These are phyloP conservation scores for Pseudomyrmex dendroicus DNA, from an alignment of 1,140 invertebrate species.

Conservation along the genomic window DNA sequence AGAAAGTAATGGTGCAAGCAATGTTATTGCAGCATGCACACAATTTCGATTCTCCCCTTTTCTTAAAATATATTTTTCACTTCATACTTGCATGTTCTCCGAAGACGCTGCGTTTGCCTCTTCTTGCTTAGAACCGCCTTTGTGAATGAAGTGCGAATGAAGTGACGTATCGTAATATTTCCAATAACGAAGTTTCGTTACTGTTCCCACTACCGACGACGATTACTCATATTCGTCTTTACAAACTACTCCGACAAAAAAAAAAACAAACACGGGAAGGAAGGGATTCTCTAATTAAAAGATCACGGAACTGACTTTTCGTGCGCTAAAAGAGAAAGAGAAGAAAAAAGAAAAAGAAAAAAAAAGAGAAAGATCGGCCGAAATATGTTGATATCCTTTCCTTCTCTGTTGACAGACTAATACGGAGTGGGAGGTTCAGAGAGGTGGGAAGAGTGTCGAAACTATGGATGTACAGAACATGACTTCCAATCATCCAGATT, in stretches of 20 bases:
- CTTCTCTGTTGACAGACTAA: conserved; percentile 89
- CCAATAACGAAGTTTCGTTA: conserved; percentile 73
- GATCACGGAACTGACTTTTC: conserved; percentile 73
- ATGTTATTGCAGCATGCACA: conserved; percentile 57
- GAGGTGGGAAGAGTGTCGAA: conserved; percentile 81
- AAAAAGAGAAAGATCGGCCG: conserved; percentile 62
- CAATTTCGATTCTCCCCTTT: not conserved
- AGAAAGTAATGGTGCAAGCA: too few species aligned
- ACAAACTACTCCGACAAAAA: conserved; percentile 69
- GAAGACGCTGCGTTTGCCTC: conserved; percentile 24
- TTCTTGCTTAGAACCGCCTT: conserved; percentile 30
- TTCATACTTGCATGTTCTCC: not conserved
- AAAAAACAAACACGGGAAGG: conserved; percentile 77
- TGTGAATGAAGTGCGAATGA: conserved; percentile 41
- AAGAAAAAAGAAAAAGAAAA: conserved; percentile 38
- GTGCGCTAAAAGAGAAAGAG: conserved; percentile 65
- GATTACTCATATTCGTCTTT: conserved; percentile 49
- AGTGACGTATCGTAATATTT: conserved; percentile 26
- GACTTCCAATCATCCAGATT: conserved; percentile 73
- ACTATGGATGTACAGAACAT: conserved; percentile 79
- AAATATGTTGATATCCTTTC: conserved; percentile 86
- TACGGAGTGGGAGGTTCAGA: conserved; percentile 81
- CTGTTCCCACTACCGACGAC: conserved; percentile 68
- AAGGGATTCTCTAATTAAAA: conserved; percentile 78
- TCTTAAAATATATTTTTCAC: conserved; percentile 22